These are phyloP conservation scores for Pomacea canaliculata DNA, from an alignment of 2,888 invertebrate species.

Conservation along the genomic window DNA sequence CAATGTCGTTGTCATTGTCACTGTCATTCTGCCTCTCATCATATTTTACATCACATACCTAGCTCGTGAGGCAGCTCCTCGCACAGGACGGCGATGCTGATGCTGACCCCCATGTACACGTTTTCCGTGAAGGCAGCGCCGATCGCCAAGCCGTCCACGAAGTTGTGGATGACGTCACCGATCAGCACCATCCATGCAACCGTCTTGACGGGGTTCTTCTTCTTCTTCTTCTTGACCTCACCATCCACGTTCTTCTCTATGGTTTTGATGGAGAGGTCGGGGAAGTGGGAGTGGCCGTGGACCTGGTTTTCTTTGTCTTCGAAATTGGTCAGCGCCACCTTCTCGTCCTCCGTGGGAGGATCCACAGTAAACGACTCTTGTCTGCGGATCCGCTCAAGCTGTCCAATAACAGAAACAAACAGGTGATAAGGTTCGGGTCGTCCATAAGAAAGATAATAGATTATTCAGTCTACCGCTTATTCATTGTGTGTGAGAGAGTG, in stretches of 20 bases:
- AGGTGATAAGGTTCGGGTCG: too few species aligned
- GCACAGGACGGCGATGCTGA: constrained; percentile 76
- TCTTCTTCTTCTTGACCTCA: constrained; percentile 5
- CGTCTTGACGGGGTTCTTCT: constrained; percentile 61
- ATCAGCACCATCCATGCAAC: constrained; percentile 79
- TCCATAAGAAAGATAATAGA: too few species aligned
- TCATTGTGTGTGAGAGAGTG: too few species aligned
- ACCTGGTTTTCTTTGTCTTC: constrained; percentile 16
- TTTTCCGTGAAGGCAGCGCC: constrained; percentile 75
- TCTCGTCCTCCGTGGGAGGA: constrained; percentile 15
- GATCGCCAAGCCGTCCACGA: constrained; percentile 76
- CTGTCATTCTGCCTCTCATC: too few species aligned
- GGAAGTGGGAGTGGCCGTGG: constrained; percentile 27
- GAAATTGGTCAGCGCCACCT: constrained; percentile 18
- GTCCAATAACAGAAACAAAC: not conserved
- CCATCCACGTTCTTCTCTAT: not conserved
- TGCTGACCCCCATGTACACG: constrained; percentile 74
- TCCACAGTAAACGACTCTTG: constrained; percentile 14
- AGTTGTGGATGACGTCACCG: constrained; percentile 77
- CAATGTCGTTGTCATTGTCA: too few species aligned
- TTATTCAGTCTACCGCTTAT: too few species aligned
- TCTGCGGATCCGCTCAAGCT: constrained; percentile 5
- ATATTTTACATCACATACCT: constrained; percentile 65
- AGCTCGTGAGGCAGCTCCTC: constrained; percentile 78
- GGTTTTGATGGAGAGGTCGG: constrained; percentile 19